Percentiles rank a stretch among this genome's conserved stretches.
These are phyloP conservation scores for Onychomys torridus DNA, from an alignment of 2,797 vertebrate species.

Conservation along the genomic window DNA sequence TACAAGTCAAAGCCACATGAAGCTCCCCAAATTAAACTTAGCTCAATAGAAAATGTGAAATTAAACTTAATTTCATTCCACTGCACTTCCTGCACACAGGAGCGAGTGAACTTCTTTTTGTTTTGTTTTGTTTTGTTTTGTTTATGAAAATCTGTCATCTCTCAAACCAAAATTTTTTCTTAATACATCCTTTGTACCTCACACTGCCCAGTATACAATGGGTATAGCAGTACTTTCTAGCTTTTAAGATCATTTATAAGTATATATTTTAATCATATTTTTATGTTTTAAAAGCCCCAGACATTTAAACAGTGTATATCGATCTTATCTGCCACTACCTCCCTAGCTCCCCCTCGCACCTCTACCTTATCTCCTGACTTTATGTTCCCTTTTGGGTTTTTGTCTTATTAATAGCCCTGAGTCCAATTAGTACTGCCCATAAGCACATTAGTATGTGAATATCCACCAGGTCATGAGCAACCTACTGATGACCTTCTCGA, in stretches of 20 bases:
- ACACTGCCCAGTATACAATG: accelerated
- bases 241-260: neutral
- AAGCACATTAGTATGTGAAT: neutral
- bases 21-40: conserved; percentile 65
- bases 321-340: neutral
- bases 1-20: neutral
- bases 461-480: neutral
- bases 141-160: conserved; percentile 38
- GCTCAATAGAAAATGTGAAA: conserved; percentile 65
- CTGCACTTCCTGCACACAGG: neutral
- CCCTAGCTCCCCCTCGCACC: neutral
- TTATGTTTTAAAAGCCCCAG: neutral
- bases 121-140: conserved; percentile 44
- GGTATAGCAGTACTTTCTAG: neutral
- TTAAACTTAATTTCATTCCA: conserved; percentile 55
- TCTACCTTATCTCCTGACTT: neutral
- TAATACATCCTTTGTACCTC: neutral
- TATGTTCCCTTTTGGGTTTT: neutral
- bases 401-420: neutral
- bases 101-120: neutral
- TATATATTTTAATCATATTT: neutral
- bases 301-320: neutral
- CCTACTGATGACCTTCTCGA: neutral
- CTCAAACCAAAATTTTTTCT: conserved; percentile 53
- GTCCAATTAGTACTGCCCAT: neutral